These are phyloP conservation scores for Tichodroma muraria DNA, from an alignment of 2,113 vertebrate species.

Conservation along the genomic window DNA sequence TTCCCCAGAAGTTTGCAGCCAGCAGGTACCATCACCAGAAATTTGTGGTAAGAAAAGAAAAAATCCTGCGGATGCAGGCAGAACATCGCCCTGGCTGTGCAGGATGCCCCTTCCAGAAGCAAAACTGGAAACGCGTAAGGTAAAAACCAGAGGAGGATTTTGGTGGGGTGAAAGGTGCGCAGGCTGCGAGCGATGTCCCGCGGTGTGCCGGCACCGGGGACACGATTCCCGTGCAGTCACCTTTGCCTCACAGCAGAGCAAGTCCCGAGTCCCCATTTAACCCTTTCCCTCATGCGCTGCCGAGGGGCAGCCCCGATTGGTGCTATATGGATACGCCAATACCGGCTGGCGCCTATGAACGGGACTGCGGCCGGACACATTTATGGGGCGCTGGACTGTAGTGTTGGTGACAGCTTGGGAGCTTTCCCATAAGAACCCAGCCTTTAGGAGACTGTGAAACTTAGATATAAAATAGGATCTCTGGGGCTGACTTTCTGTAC, in stretches of 20 bases:
- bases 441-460: slow-evolving; percentile 24
- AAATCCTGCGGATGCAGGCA: background rate
- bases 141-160: background rate
- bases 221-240: background rate
- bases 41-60: background rate
- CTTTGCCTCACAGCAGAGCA: background rate
- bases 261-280: background rate
- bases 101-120: background rate
- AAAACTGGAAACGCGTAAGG: background rate
- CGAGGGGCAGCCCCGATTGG: fast-evolving
- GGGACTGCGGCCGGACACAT: background rate
- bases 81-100: background rate
- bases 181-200: background rate
- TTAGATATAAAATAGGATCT: background rate
- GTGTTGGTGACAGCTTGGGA: slow-evolving; percentile 16
- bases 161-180: background rate
- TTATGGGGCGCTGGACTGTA: background rate
- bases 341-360: background rate
- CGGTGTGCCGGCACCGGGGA: background rate
- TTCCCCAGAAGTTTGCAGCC: background rate
- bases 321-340: fast-evolving
- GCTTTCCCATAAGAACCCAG: slow-evolving; percentile 25
- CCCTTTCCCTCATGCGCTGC: background rate
- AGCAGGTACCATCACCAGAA: background rate
- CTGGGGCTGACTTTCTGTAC: background rate